Evolutionary conservation across 2,113 vertebrate genomes (phyloP), one percentile per base, ranked within the genome.

Genomic region (Brachionichthys hirsutus): DNA sequence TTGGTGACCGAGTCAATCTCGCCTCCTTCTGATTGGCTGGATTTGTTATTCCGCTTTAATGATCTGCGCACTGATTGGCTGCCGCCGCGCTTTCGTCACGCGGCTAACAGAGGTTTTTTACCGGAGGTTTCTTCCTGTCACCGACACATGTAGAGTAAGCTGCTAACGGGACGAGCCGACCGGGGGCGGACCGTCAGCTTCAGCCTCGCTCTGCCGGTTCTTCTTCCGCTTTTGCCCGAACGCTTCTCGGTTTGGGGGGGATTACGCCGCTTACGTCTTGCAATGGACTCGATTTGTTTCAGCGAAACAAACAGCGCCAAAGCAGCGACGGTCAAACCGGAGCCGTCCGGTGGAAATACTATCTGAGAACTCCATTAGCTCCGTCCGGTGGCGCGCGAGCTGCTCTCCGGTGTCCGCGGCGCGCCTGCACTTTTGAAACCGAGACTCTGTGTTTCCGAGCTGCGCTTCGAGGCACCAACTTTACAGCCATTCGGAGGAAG

Each of bases 101-200:
- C 75, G 83, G 71, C 69, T 85, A 87, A 89, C 90, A 81, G 87
- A 87, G 85, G 77, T 92, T 92, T 91, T 50, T 91, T 89, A 89
- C 91, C 91, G 92, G 92, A 92, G 92, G 86, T 94, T 91, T 63
- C 88, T 83, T 92, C 90, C 94, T 93, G 94, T 96, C 95, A 94
- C 91, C 92, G 93, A 94, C 94, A 97, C 94, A 96, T 94, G 95
- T 92, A 89, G 88, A 88, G 78, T 82, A 70, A 71, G 72, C 77
- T 69, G 75, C 83, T 67, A 72, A 66, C 62, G 51, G 78, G 73
- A 76, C 69, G 54, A 59, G n/a, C 51, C 18, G 54, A 77, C 10
- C 54, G 67, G 60, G 48, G 67, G 56, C 73, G 45, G 14, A 15
- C 20, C 47, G 56, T 53, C 73, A 54, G 4, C 24, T 46, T 24